Base-by-base conservation (phyloP, 2,888 invertebrate genomes). In the Eudemis profundana region DNA sequence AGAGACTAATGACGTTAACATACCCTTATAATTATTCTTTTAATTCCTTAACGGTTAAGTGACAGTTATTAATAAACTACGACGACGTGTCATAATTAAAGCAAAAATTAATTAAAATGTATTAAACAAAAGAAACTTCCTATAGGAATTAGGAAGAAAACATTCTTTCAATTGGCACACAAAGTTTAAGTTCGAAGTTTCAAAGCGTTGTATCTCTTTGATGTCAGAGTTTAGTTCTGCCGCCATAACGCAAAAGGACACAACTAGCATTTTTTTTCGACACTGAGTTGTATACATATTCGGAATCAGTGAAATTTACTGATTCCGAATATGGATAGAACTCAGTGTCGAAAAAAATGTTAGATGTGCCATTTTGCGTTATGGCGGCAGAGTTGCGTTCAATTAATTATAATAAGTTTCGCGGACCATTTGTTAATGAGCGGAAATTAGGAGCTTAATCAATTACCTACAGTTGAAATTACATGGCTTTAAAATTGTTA, bases 141-240 rank as follows among this genome's bases (percentile, higher is more conserved):
- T 5, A 10, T 17, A 27, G 36, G 21, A 38, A 65, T 59, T 38
- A 14, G 21, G n/a, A 40, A 53, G 14, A 38, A 1, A 27, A 40
- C 50, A 65, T 53, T 60, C 51, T 65, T 65, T 40, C 33, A 40
- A 65, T 65, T 59, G 44, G 38, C 19, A 44, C 59, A 46, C 38
- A 51, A 64, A 65, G 15, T 59, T 33, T 59, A 23, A 57, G 64
- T 65, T 40, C 14, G 29, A 60, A 65, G 51, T 65, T 65, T 60
- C 46, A 59, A 60, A 65, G 59, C 46, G 40, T 19, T 49, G 42
- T 36, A 57, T 65, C 65, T 38, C 53, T 65, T 65, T 65, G 65
- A 65, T 47, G 51, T 29, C 14, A 60, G 15, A 27, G 38, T 53
- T 65, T 65, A 65, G 46, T 65, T n/a, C n/a, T n/a, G n/a, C n/a